Conservation (phyloP, 2,113 vertebrate species). For the Seriola dumerili region DNA sequence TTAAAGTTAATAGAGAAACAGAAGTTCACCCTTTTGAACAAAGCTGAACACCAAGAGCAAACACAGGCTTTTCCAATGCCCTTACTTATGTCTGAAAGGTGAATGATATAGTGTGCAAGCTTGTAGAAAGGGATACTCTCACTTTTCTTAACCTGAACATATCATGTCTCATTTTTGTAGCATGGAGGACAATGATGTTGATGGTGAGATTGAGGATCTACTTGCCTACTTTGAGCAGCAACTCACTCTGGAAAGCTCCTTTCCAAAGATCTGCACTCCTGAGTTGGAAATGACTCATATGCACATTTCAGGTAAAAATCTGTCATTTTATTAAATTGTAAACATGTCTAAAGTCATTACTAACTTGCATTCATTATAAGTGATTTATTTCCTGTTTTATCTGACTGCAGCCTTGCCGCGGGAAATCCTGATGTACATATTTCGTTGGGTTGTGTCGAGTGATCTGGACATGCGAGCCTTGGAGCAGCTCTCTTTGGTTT, state of each 20-base stretch:
- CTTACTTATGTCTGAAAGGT: neutral
- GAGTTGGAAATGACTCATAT: constrained; percentile 89
- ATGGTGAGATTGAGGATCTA: constrained; percentile 92
- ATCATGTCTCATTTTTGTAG: constrained; percentile 71
- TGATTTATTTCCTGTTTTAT: constrained; percentile 5
- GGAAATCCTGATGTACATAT: constrained; percentile 98
- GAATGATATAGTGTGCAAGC: neutral
- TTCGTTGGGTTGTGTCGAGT: constrained; percentile 98
- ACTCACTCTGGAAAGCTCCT: constrained; percentile 89
- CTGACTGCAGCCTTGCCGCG: constrained; percentile 88
- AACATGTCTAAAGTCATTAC: neutral
- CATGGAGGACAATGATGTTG: constrained; percentile 87
- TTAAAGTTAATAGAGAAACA: neutral
- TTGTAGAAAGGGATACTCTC: neutral
- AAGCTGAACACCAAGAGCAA: neutral
- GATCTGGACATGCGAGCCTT: constrained; percentile 95
- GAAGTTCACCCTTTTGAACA: too few relatives aligned
- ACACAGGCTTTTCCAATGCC: neutral
- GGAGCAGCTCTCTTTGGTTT: constrained; percentile 95
- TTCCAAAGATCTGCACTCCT: constrained; percentile 93
- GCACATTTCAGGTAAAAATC: constrained; percentile 92
- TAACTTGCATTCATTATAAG: neutral
- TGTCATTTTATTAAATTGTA: neutral
- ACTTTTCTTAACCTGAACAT: neutral
- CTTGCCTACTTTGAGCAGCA: constrained; percentile 94